These are phyloP conservation scores for Phthorimaea operculella DNA, from an alignment of 1,140 invertebrate genomes.

Conservation along the genomic window DNA sequence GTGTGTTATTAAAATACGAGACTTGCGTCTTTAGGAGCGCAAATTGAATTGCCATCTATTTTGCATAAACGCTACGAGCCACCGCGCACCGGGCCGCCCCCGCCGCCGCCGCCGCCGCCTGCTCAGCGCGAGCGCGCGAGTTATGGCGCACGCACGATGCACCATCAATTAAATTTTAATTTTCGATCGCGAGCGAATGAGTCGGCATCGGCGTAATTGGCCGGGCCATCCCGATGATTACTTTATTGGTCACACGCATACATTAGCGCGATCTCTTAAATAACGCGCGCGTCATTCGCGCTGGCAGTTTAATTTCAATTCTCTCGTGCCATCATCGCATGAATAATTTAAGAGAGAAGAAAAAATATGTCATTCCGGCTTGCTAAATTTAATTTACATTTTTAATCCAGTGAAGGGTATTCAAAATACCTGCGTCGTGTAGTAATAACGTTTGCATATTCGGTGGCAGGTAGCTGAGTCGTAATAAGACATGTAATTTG, in stretches of 20 bases:
- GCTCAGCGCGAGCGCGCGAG: slow-evolving; percentile 14
- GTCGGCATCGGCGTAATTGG: slow-evolving; percentile 49
- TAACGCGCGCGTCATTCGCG: slow-evolving; percentile 22
- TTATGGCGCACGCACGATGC: slow-evolving; percentile 26
- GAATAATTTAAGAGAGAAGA: slow-evolving; percentile 1
- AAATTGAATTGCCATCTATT: slow-evolving; percentile 60
- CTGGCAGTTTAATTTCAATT: slow-evolving; percentile 44
- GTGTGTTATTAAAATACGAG: not conserved
- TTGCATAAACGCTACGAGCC: slow-evolving; percentile 49
- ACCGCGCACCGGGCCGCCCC: slow-evolving; percentile 13
- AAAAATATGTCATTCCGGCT: slow-evolving; percentile 1
- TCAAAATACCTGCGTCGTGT: no score
- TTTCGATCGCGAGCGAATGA: slow-evolving; percentile 47
- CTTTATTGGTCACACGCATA: slow-evolving; percentile 57
- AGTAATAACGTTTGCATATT: no score
- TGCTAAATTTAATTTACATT: not conserved
- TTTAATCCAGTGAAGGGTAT: not conserved
- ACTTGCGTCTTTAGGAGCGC: slow-evolving; percentile 29
- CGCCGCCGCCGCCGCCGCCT: no score
- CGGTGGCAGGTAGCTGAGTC: no score
- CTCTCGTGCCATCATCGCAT: slow-evolving; percentile 25
- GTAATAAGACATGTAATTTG: no score
- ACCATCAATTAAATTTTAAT: slow-evolving; percentile 60
- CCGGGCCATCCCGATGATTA: slow-evolving; percentile 47
- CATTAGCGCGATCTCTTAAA: slow-evolving; percentile 13